These are phyloP conservation scores for Lochmaea crataegi DNA, from an alignment of 2,888 invertebrate species.

Conservation along the genomic window DNA sequence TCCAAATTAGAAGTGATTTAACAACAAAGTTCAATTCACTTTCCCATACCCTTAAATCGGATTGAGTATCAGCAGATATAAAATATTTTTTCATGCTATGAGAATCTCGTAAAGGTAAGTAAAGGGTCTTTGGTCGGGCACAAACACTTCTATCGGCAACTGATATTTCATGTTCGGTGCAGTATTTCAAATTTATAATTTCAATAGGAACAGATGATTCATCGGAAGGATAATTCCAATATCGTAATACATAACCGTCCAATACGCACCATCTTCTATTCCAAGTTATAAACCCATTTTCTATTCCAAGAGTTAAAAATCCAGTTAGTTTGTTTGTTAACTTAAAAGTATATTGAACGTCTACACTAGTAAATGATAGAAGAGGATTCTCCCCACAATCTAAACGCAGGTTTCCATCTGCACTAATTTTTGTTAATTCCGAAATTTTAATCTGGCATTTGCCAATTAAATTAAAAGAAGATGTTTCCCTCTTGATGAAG, in stretches of 20 bases:
- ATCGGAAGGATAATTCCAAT: slow-evolving; percentile 53
- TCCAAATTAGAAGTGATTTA: slow-evolving; percentile 33
- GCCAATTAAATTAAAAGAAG: slow-evolving; percentile 44
- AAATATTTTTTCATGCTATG: slow-evolving; percentile 41
- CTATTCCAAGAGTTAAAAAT: slow-evolving; percentile 48
- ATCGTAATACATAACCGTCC: slow-evolving; percentile 45
- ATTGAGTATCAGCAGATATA: slow-evolving; percentile 42
- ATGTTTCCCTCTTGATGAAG: slow-evolving; percentile 37
- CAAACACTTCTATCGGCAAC: slow-evolving; percentile 49
- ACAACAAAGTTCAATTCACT: slow-evolving; percentile 36
- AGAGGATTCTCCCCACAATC: slow-evolving; percentile 42
- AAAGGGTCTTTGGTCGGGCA: slow-evolving; percentile 47
- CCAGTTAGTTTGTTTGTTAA: slow-evolving; percentile 43
- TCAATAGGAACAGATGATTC: slow-evolving; percentile 43
- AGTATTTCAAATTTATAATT: slow-evolving; percentile 40
- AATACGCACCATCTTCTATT: slow-evolving; percentile 51
- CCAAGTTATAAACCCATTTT: slow-evolving; percentile 43
- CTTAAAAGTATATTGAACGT: slow-evolving; percentile 37
- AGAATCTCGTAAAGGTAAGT: slow-evolving; percentile 37
- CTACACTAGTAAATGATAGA: slow-evolving; percentile 36
- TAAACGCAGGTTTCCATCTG: slow-evolving; percentile 15
- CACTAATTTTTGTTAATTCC: slow-evolving; percentile 38
- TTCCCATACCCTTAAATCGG: slow-evolving; percentile 45
- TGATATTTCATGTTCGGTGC: slow-evolving; percentile 34
- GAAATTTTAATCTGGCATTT: slow-evolving; percentile 41